These are phyloP conservation scores for Clamator glandarius DNA, from an alignment of 2,797 vertebrate species.

Conservation along the genomic window DNA sequence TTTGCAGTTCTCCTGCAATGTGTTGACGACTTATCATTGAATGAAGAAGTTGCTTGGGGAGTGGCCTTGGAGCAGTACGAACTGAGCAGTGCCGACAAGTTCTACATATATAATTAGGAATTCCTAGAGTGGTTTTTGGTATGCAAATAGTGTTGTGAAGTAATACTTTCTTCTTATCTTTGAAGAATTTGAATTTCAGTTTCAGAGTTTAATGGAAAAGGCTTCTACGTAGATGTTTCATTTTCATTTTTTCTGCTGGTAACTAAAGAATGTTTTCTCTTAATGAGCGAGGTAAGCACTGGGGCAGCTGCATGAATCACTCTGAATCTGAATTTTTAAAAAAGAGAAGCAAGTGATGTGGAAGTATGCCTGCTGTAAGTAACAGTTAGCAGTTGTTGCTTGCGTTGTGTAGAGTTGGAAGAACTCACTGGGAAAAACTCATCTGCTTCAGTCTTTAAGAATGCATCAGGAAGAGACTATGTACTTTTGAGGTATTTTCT, in stretches of 20 bases:
- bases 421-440: background rate
- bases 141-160: background rate
- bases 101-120: background rate
- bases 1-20: background rate
- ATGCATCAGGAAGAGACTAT: background rate
- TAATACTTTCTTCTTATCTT: background rate
- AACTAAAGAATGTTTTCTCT: background rate
- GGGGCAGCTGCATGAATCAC: background rate
- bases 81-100: background rate
- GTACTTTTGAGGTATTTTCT: background rate
- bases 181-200: background rate
- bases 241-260: background rate
- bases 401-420: too few species aligned
- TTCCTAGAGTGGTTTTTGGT: background rate
- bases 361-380: background rate
- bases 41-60: conserved; percentile 37
- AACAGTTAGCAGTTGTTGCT: background rate
- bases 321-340: background rate
- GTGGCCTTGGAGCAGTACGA: background rate
- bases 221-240: background rate
- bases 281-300: background rate
- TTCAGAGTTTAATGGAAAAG: background rate
- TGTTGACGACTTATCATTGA: background rate
- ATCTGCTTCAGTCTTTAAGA: background rate
- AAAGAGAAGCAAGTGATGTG: background rate